phyloP scores from a whole-genome alignment of 2,797 vertebrate genomes.

The Pterois miles region DNA sequence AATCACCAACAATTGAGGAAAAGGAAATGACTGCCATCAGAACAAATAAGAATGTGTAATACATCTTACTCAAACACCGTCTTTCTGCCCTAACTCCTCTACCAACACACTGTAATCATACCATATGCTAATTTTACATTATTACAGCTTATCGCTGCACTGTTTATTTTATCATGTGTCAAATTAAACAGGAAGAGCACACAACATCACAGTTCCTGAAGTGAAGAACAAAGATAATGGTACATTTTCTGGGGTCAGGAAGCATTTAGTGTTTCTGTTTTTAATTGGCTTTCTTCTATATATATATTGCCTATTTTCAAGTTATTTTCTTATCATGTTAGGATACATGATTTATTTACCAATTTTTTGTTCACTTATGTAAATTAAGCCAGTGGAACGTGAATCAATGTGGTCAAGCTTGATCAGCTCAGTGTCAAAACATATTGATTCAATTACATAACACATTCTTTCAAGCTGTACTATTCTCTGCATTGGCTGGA shows the following conservation, averaged over 20 bases:
- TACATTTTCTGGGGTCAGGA: not conserved
- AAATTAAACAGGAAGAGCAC: slow-evolving; percentile 12
- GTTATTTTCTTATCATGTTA: not conserved
- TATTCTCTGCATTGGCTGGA: slow-evolving; percentile 8
- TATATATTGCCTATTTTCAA: not conserved
- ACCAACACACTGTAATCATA: slow-evolving; percentile 50
- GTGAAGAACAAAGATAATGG: not conserved
- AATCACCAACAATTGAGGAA: slow-evolving; percentile 64
- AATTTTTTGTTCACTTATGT: not conserved
- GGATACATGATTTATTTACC: not conserved
- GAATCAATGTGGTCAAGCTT: not conserved
- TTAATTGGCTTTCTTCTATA: not conserved
- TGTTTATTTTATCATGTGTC: slow-evolving; percentile 32
- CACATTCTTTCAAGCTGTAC: slow-evolving; percentile 1
- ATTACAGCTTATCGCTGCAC: slow-evolving; percentile 18
- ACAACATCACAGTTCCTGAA: not conserved
- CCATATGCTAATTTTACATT: slow-evolving; percentile 43
- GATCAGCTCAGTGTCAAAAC: not conserved
- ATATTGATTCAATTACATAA: slow-evolving; percentile 1
- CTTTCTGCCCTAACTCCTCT: slow-evolving; percentile 48
- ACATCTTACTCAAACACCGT: slow-evolving; percentile 61
- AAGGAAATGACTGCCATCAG: slow-evolving; percentile 63
- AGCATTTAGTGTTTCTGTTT: not conserved
- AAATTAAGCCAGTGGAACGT: not conserved
- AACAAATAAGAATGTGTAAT: slow-evolving; percentile 63